Evolutionary conservation across 2,888 invertebrate species (phyloP).

Genomic region (Stenotaenia linearis): DNA sequence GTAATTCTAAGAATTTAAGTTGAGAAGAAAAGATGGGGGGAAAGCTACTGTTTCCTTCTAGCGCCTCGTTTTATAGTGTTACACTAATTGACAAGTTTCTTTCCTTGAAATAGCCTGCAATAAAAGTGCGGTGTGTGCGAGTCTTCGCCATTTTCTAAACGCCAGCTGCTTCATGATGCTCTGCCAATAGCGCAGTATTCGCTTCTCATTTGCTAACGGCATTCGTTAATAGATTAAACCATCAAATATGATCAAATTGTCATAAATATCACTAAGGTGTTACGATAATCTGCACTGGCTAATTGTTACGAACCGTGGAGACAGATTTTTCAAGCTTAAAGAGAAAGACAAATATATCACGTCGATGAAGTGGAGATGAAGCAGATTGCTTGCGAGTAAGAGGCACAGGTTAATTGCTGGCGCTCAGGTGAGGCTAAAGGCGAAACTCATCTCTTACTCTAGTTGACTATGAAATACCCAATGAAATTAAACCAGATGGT

Average conservation of each 20-base stretch:
- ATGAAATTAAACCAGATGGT: background rate
- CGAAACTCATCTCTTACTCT: background rate
- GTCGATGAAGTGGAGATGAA: background rate
- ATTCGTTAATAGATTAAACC: background rate
- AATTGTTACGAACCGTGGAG: background rate
- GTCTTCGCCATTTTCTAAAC: background rate
- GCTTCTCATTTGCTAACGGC: background rate
- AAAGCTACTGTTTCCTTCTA: background rate
- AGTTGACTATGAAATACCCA: background rate
- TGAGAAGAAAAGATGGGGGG: background rate
- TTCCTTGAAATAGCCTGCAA: background rate
- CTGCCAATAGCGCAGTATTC: background rate
- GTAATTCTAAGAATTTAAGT: background rate
- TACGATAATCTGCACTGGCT: background rate
- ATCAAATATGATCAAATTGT: background rate
- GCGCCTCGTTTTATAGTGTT: background rate
- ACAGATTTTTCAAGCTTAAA: background rate
- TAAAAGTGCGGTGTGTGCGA: background rate
- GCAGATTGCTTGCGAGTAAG: background rate
- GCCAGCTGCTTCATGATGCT: background rate
- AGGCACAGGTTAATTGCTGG: background rate
- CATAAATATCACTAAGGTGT: background rate
- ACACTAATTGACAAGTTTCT: conserved; percentile 9
- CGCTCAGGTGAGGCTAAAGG: conserved; percentile 5
- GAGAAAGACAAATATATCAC: background rate